phyloP scores from a whole-genome alignment of 1,140 invertebrate genomes.

The Brachionus sp. region DNA sequence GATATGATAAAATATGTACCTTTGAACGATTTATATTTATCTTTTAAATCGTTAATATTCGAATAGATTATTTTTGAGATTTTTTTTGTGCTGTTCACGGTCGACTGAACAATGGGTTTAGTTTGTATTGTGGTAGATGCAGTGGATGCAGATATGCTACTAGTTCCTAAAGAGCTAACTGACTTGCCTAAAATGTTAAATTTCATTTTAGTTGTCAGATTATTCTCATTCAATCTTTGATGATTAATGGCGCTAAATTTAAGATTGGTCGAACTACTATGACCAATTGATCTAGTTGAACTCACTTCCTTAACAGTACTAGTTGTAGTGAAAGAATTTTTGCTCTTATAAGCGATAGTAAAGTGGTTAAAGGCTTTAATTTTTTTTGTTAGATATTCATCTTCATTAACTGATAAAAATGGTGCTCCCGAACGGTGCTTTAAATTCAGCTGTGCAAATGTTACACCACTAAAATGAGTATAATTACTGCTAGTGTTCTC shows the following conservation, averaged over 20 bases:
- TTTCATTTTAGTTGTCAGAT: not conserved
- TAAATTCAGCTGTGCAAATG: not conserved
- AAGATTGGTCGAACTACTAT: not conserved
- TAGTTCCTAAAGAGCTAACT: not conserved
- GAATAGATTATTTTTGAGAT: constrained; percentile 16
- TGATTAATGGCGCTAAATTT: not conserved
- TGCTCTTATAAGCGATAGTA: constrained; percentile 22
- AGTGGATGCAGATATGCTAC: not conserved
- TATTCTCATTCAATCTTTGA: not conserved
- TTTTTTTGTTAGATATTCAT: not conserved
- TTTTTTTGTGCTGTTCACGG: not conserved
- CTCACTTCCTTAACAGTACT: not conserved
- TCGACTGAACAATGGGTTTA: not conserved
- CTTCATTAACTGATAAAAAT: constrained; percentile 14
- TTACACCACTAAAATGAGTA: not conserved
- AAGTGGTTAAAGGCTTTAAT: constrained; percentile 21
- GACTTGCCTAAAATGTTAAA: constrained; percentile 3
- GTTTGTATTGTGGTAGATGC: not conserved
- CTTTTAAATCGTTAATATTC: constrained; percentile 22
- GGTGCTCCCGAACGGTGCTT: not conserved
- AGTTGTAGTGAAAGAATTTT: not conserved
- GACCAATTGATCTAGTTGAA: not conserved
- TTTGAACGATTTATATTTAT: constrained; percentile 36
- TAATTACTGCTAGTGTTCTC: constrained; percentile 12
- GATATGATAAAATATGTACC: not conserved